A percentile compares a stretch with the other conserved stretches of the same genome.
These are phyloP conservation scores for Knipowitschia caucasica DNA, from an alignment of 2,797 vertebrate genomes.

Conservation along the genomic window DNA sequence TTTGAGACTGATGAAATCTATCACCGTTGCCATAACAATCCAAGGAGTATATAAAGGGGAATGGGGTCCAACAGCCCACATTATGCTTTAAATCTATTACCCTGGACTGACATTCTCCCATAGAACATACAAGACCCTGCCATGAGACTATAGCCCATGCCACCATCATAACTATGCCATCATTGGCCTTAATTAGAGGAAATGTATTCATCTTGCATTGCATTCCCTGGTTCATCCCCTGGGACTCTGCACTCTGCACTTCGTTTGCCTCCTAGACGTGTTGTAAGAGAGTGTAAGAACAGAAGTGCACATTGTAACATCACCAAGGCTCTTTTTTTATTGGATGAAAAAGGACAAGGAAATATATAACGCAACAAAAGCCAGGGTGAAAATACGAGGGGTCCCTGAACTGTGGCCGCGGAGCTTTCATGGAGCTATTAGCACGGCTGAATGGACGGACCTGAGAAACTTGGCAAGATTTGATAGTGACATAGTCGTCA, in stretches of 20 bases:
- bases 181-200: constrained; percentile 64
- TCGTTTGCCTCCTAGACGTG: constrained; percentile 49
- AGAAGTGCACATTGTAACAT: constrained; percentile 54
- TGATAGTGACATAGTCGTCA: neutral
- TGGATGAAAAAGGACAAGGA: constrained; percentile 29
- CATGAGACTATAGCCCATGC: constrained; percentile 14
- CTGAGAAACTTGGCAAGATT: neutral
- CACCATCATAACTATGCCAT: constrained; percentile 42
- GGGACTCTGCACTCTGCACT: constrained; percentile 60
- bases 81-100: too few relatives aligned
- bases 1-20: too few relatives aligned
- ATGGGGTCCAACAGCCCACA: too few relatives aligned
- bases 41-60: too few relatives aligned
- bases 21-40: too few relatives aligned
- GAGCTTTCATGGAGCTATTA: neutral
- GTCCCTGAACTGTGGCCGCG: neutral
- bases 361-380: neutral
- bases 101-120: neutral
- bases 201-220: constrained; percentile 57
- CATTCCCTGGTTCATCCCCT: constrained; percentile 50
- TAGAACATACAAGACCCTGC: constrained; percentile 31
- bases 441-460: neutral
- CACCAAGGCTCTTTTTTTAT: constrained; percentile 27
- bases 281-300: constrained; percentile 69
- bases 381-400: neutral